A percentile compares a stretch with the other conserved stretches of the same genome.
Evolutionary conservation across 1,140 invertebrate species (phyloP).

Genomic region (Frieseomelitta varia): DNA sequence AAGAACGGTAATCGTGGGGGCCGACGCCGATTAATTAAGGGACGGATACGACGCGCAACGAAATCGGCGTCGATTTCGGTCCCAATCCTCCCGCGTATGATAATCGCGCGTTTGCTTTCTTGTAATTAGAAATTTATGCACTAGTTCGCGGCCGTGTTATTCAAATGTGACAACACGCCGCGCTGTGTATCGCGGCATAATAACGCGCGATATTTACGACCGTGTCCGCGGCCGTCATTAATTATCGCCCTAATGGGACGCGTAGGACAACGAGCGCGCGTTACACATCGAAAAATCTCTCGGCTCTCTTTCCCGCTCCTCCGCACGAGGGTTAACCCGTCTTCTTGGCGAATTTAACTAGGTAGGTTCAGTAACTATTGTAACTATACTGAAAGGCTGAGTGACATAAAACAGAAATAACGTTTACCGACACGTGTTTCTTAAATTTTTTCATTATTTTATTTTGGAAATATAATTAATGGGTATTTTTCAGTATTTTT

Average conservation of each 20-base stretch:
- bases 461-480: too few species aligned
- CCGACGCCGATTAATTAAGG: constrained; percentile 39
- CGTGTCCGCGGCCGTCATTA: constrained; percentile 70
- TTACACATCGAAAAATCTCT: constrained; percentile 50
- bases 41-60: background rate
- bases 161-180: constrained; percentile 79
- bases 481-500: too few species aligned
- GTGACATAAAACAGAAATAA: too few species aligned
- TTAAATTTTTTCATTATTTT: too few species aligned
- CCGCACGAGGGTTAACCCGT: background rate
- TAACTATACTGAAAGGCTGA: too few species aligned
- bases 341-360: background rate
- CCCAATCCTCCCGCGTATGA: constrained; percentile 16
- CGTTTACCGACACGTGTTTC: too few species aligned
- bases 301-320: too few species aligned
- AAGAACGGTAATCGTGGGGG: constrained; percentile 50
- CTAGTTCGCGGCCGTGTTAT: constrained; percentile 79
- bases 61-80: constrained; percentile 35
- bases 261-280: constrained; percentile 59
- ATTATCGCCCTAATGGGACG: constrained; percentile 76
- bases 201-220: constrained; percentile 73
- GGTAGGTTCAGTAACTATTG: too few species aligned
- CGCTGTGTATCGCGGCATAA: constrained; percentile 65
- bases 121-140: constrained; percentile 82
- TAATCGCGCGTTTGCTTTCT: constrained; percentile 68